Percentiles rank a stretch among this genome's conserved stretches.
phyloP scores from a whole-genome alignment of 2,888 invertebrate species.

The Drepana falcataria region DNA sequence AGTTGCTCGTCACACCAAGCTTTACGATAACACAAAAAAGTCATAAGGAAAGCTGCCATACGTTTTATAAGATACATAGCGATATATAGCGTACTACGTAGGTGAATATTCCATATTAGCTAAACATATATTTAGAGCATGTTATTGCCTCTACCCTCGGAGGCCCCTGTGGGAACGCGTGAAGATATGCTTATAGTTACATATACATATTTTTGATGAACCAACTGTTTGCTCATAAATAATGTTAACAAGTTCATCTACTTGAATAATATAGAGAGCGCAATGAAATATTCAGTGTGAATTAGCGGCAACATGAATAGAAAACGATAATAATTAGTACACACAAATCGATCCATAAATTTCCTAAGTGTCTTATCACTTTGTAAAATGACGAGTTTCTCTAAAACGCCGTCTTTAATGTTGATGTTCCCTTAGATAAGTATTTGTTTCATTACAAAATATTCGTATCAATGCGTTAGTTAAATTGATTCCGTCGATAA shows the following conservation, averaged over 20 bases:
- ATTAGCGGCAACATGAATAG: conserved; percentile 32
- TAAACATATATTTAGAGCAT: neutral
- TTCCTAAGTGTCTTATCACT: conserved; percentile 32
- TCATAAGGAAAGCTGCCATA: too few relatives aligned
- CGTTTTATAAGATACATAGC: too few relatives aligned
- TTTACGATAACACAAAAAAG: too few relatives aligned
- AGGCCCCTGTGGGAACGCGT: too few relatives aligned
- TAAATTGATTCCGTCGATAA: conserved; percentile 3
- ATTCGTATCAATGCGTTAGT: neutral
- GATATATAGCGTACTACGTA: too few relatives aligned
- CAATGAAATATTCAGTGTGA: conserved; percentile 70
- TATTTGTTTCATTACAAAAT: neutral
- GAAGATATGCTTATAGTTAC: too few relatives aligned
- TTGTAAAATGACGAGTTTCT: conserved; percentile 1
- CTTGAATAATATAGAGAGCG: conserved; percentile 58
- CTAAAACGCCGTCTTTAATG: neutral
- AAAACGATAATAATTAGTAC: conserved; percentile 24
- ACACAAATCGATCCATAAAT: conserved; percentile 58
- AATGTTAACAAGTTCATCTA: conserved; percentile 33
- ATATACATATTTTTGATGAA: neutral
- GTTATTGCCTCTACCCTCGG: too few relatives aligned
- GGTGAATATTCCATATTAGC: too few relatives aligned
- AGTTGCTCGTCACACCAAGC: too few relatives aligned
- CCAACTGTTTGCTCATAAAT: conserved; percentile 15
- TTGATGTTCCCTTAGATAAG: neutral